These are phyloP conservation scores for Nymphalis c-album DNA, from an alignment of 2,888 invertebrate genomes.

Conservation along the genomic window DNA sequence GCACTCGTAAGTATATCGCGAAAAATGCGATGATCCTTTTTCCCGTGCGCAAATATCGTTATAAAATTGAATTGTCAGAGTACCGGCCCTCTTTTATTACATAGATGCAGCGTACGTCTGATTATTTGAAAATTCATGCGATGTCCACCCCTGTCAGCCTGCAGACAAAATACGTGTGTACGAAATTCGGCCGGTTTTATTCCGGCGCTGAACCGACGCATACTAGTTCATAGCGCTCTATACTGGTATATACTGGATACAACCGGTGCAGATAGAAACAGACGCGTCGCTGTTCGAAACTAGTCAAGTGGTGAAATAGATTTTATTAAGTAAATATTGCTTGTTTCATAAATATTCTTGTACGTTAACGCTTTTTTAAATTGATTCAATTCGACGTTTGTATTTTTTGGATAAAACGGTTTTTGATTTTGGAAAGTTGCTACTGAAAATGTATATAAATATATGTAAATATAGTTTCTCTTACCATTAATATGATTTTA, in stretches of 20 bases:
- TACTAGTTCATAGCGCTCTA: slow-evolving; percentile 38
- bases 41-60: slow-evolving; percentile 38
- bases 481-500: slow-evolving; percentile 79
- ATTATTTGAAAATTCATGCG: slow-evolving; percentile 72
- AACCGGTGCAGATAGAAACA: slow-evolving; percentile 20
- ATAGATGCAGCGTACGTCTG: slow-evolving; percentile 50
- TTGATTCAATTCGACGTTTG: background rate
- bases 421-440: slow-evolving; percentile 45
- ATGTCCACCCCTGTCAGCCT: slow-evolving; percentile 62
- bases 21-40: slow-evolving; percentile 29
- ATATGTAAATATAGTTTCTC: slow-evolving; percentile 39
- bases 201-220: slow-evolving; percentile 45
- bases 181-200: slow-evolving; percentile 61
- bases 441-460: slow-evolving; percentile 42
- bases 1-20: slow-evolving; percentile 11
- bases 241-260: slow-evolving; percentile 19
- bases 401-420: background rate
- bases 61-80: slow-evolving; percentile 42
- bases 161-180: slow-evolving; percentile 62
- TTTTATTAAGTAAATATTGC: slow-evolving; percentile 19
- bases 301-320: slow-evolving; percentile 26
- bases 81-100: slow-evolving; percentile 43
- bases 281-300: slow-evolving; percentile 15
- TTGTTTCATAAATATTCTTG: slow-evolving; percentile 13
- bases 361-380: background rate